These are phyloP conservation scores for Lathamus discolor DNA, from an alignment of 2,113 vertebrate genomes.

Conservation along the genomic window DNA sequence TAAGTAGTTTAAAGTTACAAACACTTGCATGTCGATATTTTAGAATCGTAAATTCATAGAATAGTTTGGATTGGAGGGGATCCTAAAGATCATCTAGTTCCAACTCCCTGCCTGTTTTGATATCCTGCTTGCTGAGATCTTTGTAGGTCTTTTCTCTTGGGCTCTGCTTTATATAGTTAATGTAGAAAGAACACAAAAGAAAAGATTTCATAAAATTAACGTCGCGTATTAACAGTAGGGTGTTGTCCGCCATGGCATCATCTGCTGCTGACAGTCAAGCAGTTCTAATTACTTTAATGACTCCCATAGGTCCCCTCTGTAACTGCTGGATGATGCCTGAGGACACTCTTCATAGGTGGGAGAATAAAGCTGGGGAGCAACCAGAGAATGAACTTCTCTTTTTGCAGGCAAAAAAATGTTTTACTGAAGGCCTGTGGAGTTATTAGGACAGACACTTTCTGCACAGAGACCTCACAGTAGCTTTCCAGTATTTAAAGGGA, in stretches of 20 bases:
- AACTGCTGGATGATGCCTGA: slow-evolving; percentile 39
- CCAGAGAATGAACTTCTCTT: not conserved
- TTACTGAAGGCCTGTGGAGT: not conserved
- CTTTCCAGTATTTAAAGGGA: not conserved
- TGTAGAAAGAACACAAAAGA: slow-evolving; percentile 14
- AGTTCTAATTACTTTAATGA: slow-evolving; percentile 53
- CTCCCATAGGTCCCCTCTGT: slow-evolving; percentile 7
- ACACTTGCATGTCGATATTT: not conserved
- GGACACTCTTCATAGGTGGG: slow-evolving; percentile 6
- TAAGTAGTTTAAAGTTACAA: not conserved
- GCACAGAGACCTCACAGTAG: not conserved
- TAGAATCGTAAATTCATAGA: not conserved
- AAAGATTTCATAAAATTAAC: slow-evolving; percentile 7
- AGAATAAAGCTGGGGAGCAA: slow-evolving; percentile 1
- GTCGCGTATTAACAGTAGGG: slow-evolving; percentile 25
- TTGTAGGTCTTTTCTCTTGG: not conserved
- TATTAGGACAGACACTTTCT: not conserved
- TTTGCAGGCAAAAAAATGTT: not conserved
- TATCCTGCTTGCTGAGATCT: not conserved
- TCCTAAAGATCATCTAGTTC: not conserved
- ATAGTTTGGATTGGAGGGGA: not conserved
- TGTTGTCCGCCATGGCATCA: slow-evolving; percentile 45
- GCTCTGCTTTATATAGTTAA: not conserved
- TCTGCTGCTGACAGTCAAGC: slow-evolving; percentile 34
- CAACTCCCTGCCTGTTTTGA: not conserved